phyloP scores from a whole-genome alignment of 2,797 vertebrate species.

The Mormyrops boulengeri region DNA sequence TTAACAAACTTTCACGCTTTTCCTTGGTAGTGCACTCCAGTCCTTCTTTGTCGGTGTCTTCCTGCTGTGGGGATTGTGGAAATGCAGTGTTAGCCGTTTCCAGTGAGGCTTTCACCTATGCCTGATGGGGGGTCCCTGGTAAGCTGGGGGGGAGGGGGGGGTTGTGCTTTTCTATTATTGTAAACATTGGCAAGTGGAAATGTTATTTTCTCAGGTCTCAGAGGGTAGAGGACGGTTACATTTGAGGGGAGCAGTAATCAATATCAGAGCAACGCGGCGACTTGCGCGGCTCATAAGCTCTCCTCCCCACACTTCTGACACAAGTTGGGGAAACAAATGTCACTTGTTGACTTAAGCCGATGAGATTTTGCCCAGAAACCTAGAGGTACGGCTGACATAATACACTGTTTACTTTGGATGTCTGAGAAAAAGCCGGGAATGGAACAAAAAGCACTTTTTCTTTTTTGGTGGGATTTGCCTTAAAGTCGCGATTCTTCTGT shows the following conservation, averaged over 20 bases:
- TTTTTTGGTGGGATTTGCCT: not conserved
- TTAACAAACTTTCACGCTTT: not conserved
- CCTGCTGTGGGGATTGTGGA: not conserved
- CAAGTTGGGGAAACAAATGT: not conserved
- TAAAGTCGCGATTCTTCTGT: not conserved
- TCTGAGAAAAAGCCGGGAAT: not conserved
- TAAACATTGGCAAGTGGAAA: not conserved
- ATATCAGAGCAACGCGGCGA: not conserved
- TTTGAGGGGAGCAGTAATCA: not conserved
- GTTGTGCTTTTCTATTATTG: not conserved
- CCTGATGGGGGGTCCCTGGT: not conserved
- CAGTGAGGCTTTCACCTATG: not conserved
- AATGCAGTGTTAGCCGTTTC: not conserved
- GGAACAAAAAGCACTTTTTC: not conserved
- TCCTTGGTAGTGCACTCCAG: not conserved
- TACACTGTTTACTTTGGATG: slow-evolving; percentile 9
- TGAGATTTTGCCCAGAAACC: not conserved
- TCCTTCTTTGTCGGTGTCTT: not conserved
- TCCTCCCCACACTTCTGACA: not conserved
- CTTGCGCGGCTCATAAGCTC: not conserved
- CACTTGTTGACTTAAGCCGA: slow-evolving; percentile 2
- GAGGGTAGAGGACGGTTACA: not conserved
- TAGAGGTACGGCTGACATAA: not conserved
- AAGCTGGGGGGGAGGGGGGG: not conserved
- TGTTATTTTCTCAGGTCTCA: not conserved